Evolutionary conservation across 1,140 invertebrate species (phyloP), one percentile per base, ranked within the genome.

Genomic region (Oncopodura yosiiana): DNA sequence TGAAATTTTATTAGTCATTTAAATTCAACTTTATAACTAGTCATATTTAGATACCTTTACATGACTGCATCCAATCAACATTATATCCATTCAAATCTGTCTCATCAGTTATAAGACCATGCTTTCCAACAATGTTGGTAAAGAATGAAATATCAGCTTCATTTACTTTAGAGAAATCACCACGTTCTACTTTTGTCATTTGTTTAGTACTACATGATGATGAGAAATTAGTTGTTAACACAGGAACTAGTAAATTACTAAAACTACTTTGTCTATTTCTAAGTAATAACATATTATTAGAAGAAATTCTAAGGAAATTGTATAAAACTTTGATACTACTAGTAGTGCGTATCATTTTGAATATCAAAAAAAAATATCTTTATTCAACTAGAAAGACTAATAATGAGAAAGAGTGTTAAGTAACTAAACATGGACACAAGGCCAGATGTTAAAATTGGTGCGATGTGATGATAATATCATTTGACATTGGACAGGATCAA

Each of bases 41-140:
- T 34, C 11, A 59, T 11, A 39, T 16, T 45, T 18, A 4, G 19
- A 5, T 68, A 92, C 93, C 94, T 82, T 84, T 79, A 58, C 87
- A 86, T 67, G 80, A 86, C 69, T 82, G 86, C 30, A 94, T 75
- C 83, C 92, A 97, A 71, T 98, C 94, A 16, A 83, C 81, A 67
- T 97, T 98, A 67, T 86, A 92, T 1, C 73, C 71, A 32, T 85
- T 75, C 23, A 94, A 75, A 62, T 94, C 90, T 12, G 76, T 71
- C 14, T 73, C 70, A 53, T 86, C 80, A 5, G 83, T 85, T 34
- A 94, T 67, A 1, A 92, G 77, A 63, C 84, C 69, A 36, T 78
- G 74, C 30, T 74, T 69, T 6, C 79, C 83, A 26, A 95, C 66
- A 23, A 93, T 65, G 16, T 75, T 73, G 65, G 78, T 75, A 67